Evolutionary conservation across 2,113 vertebrate genomes (phyloP), one percentile per base, ranked within the genome.

Genomic region (Oryzias woworae): DNA sequence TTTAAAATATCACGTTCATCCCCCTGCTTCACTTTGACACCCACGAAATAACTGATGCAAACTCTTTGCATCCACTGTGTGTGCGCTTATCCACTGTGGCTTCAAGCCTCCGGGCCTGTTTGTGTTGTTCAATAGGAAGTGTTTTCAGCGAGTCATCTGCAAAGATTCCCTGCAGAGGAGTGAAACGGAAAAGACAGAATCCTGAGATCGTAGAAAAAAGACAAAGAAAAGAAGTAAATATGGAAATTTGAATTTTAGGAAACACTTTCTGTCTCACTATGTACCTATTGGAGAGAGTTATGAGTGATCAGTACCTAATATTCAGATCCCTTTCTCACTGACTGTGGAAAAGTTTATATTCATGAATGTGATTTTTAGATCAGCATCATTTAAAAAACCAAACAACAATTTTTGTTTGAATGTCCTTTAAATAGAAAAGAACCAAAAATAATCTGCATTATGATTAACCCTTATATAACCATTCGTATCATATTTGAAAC

Each of bases 101-200:
- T 62, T 66, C 26, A 76, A 76, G 86, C 90, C 88, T 64, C 66
- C 28, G 20, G 91, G 85, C 80, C 83, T 92, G 89, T 91, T 90
- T 91, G 81, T 78, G 57, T 53, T 90, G 77, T 83, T 84, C 71
- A 69, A 81, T 85, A 83, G 85, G 87, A 90, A 89, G 88, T 88
- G 84, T 90, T 89, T 88, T 88, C 86, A 89, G 81, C 93, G 92
- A 94, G 89, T 94, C 91, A 94, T 92, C 73, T 73, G 31, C 75
- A 62, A 94, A 92, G 93, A 94, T 92, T 94, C 93, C 94, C 94
- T 91, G 81, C 87, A 91, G 93, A 92, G 69, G 59, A 57, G 67
- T 53, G 82, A 87, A 86, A 75, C 79, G 78, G 85, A 87, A 90
- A 80, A 85, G 80, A 80, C 45, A 3, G 69, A 75, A 82, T 69